Evolutionary conservation across 2,888 invertebrate genomes (phyloP), one percentile per base, ranked within the genome.

Genomic region (Agriopis marginaria): DNA sequence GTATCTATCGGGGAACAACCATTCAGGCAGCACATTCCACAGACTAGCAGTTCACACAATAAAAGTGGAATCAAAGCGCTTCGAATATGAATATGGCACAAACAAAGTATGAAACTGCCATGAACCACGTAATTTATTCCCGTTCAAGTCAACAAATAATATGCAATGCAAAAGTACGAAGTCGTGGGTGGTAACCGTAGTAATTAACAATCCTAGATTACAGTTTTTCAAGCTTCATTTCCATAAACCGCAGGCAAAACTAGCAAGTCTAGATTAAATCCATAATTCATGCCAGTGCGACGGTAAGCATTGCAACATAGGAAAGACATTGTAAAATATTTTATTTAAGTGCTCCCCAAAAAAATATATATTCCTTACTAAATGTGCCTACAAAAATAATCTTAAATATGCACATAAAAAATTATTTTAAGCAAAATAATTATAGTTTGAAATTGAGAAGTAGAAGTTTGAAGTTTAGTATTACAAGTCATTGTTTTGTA

Each of bases 241-340:
- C 82, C 86, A 90, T 90, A 89, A 89, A 86, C 82, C 84, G 82
- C 81, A 84, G 75, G 82, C 82, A 81, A 85, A 85, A 86, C 79
- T 86, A 85, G 81, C 77, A 77, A 75, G 76, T 73, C 80, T 84
- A 85, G 83, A 88, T 90, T 87, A 87, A 83, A 82, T 84, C 72
- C 77, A 86, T 87, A 85, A 84, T 83, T 89, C 84, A 87, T 82
- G 79, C 75, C 75, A 66, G 66, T 78, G 75, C 75, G 74, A 75
- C 70, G 75, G 66, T 70, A 70, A 60, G 68, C 66, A 66, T 11
- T 17, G 69, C 69, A 67, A 74, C 70, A 72, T 77, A 63, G 58
- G 54, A 63, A 12, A 71, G 75, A 75, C 77, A 72, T 73, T 53
- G 73, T 78, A 70, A 71, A 78, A 80, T 77, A 75, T 78, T 75